These are phyloP conservation scores for Globicephala melas DNA, from an alignment of 2,113 vertebrate species.

Conservation along the genomic window DNA sequence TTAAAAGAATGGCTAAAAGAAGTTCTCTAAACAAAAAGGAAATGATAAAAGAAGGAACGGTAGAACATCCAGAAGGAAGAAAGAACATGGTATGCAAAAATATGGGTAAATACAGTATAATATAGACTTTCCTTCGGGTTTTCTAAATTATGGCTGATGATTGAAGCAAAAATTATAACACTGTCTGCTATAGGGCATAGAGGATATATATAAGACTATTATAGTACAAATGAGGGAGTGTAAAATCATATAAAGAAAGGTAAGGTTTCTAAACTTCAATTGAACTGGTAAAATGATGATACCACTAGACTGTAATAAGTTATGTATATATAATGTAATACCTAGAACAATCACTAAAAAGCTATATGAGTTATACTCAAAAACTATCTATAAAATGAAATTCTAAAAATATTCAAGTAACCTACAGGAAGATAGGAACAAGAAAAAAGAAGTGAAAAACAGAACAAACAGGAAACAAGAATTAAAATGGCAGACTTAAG, in stretches of 20 bases:
- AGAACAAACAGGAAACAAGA: not conserved
- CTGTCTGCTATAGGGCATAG: not conserved
- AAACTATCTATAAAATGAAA: constrained; percentile 25
- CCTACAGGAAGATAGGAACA: not conserved
- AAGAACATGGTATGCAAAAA: not conserved
- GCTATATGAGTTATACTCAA: not conserved
- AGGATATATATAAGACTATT: not conserved
- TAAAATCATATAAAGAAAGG: not conserved
- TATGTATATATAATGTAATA: not conserved
- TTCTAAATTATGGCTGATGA: not conserved
- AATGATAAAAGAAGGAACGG: not conserved
- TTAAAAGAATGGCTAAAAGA: not conserved
- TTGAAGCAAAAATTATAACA: not conserved
- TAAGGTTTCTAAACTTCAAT: constrained; percentile 18
- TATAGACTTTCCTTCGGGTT: not conserved
- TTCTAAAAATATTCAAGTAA: constrained; percentile 9
- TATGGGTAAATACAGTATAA: not conserved
- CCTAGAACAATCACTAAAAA: not conserved
- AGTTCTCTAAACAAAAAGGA: not conserved
- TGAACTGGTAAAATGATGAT: constrained; percentile 13
- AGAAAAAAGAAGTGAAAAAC: not conserved
- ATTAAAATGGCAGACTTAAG: not conserved
- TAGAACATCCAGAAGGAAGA: not conserved
- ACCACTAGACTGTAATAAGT: not conserved
- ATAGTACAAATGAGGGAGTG: not conserved